Base-by-base conservation (phyloP, 2,888 invertebrate species). In the Lysandra bellargus region DNA sequence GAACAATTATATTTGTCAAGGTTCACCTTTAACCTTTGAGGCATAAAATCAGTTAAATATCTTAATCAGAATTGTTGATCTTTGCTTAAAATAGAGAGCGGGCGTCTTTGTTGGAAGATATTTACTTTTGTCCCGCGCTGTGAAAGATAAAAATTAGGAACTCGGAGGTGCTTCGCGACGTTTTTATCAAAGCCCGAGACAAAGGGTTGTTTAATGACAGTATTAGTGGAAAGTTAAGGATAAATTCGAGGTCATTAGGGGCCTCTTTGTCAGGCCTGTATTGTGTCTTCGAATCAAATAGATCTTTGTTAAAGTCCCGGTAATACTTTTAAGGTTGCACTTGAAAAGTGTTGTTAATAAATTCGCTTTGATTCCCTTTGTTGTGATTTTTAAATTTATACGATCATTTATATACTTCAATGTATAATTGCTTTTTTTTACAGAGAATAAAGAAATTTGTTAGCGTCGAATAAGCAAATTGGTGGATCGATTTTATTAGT, bases 141-240 rank as follows among this genome's bases (percentile, higher is more conserved):
- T 84, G 88, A 89, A 90, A 92, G 92, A 92, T 92, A 92, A 93
- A 93, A 93, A 92, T 92, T 91, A 92, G 91, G 87, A 88, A 90
- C 87, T 89, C 88, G 81, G 88, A 89, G 91, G 89, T 90, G 87
- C 86, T 87, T 86, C 85, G 86, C 87, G 87, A 87, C 89, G 90
- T 92, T 93, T 93, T 93, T 93, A 92, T 92, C 92, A 93, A 91
- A 89, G 90, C 87, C 87, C 86, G 90, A 92, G 92, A 93, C 92
- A 93, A 93, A 92, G 92, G 92, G 90, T 90, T 92, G 92, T 92
- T 92, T 92, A 92, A 93, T 93, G 92, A 91, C 88, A 91, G 92
- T 91, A 92, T 93, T 93, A 93, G 93, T 91, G 90, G 91, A 92
- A 92, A 93, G 92, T 92, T 92, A 90, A 88, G 91, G 91, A 93